Evolutionary conservation across 2,888 invertebrate genomes (phyloP).

Genomic region (Folsomia candida): DNA sequence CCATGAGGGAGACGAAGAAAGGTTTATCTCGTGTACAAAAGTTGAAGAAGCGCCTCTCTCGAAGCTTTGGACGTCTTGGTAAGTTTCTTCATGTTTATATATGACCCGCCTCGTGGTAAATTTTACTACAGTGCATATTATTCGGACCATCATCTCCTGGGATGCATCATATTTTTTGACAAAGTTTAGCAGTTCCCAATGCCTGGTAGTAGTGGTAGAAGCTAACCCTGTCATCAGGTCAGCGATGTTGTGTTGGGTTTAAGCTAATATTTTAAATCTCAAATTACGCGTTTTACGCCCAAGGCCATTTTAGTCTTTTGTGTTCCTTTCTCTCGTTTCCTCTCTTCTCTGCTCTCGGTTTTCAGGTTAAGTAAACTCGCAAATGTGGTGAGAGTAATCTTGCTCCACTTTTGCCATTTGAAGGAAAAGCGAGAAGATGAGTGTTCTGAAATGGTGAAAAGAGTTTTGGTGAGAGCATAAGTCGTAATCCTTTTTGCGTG

Average conservation of each 20-base stretch:
- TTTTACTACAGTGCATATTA: too few species aligned
- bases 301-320: too few species aligned
- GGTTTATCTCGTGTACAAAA: conserved; percentile 90
- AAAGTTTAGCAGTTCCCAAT: too few species aligned
- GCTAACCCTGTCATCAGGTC: too few species aligned
- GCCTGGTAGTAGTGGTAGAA: too few species aligned
- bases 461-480: background rate
- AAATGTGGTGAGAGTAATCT: background rate
- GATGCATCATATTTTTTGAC: too few species aligned
- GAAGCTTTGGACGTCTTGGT: conserved; percentile 95
- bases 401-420: background rate
- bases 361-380: background rate
- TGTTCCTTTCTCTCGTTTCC: too few species aligned
- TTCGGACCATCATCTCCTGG: too few species aligned
- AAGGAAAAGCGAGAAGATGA: background rate
- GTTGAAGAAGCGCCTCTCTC: conserved; percentile 89
- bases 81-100: conserved; percentile 67
- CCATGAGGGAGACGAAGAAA: conserved; percentile 89
- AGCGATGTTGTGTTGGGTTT: too few species aligned
- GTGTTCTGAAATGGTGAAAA: background rate
- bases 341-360: background rate
- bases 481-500: background rate
- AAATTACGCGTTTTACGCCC: too few species aligned
- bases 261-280: too few species aligned
- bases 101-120: too few species aligned